phyloP scores from a whole-genome alignment of 2,113 vertebrate genomes.

The Jaculus jaculus region DNA sequence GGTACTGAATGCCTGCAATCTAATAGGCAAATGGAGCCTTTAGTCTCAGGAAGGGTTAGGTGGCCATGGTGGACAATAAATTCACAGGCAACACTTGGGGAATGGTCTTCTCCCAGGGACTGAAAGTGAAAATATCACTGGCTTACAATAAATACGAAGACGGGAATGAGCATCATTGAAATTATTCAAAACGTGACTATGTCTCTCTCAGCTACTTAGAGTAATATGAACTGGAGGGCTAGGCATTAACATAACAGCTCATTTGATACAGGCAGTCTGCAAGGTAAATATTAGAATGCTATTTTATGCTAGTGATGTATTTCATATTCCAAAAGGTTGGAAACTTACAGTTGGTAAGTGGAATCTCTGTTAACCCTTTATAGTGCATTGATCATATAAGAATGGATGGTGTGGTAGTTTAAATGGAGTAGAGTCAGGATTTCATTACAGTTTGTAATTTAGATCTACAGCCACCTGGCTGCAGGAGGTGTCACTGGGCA shows the following conservation, averaged over 20 bases:
- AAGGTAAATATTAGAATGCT: background rate
- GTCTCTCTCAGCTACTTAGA: background rate
- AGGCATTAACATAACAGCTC: background rate
- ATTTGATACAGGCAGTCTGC: background rate
- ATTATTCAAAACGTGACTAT: conserved; percentile 15
- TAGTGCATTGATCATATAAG: background rate
- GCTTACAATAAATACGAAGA: conserved; percentile 5
- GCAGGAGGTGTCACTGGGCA: no score
- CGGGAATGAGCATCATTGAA: background rate
- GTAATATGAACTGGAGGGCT: background rate
- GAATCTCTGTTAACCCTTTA: background rate
- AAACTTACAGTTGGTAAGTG: background rate
- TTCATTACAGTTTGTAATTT: no score
- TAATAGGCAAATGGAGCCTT: conserved; percentile 34
- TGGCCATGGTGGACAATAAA: background rate
- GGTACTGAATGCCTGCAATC: background rate
- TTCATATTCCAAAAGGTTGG: background rate
- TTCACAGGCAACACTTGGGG: background rate
- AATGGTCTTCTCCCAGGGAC: background rate
- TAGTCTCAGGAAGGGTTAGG: background rate
- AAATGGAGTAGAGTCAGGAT: no score
- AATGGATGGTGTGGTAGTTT: background rate
- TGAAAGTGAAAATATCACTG: background rate
- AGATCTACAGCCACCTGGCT: no score
- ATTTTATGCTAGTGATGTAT: background rate